These are phyloP conservation scores for Aethes cnicana DNA, from an alignment of 2,888 invertebrate species.

Conservation along the genomic window DNA sequence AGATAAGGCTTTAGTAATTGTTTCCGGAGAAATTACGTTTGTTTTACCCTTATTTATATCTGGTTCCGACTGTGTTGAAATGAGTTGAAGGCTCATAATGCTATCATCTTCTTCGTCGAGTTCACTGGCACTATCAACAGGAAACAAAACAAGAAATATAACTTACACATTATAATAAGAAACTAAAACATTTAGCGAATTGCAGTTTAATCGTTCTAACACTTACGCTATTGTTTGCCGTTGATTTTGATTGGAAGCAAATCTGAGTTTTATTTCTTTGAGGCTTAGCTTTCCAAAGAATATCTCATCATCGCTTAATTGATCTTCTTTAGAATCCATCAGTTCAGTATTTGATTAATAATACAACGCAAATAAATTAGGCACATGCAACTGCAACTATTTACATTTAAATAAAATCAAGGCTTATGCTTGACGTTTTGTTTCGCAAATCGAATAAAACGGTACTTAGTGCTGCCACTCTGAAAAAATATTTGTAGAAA, in stretches of 20 bases:
- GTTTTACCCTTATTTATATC: constrained; percentile 41
- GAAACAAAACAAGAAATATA: neutral
- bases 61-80: constrained; percentile 63
- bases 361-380: no score
- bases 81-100: constrained; percentile 52
- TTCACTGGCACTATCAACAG: constrained; percentile 4
- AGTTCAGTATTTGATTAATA: no score
- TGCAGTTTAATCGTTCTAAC: no score
- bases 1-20: constrained; percentile 30
- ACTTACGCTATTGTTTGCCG: constrained; percentile 48
- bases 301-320: constrained; percentile 56
- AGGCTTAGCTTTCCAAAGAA: constrained; percentile 58
- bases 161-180: constrained; percentile 16
- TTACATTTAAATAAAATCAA: no score
- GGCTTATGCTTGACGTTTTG: no score
- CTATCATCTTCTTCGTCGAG: constrained; percentile 33
- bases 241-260: constrained; percentile 39
- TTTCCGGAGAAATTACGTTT: constrained; percentile 28
- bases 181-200: no score
- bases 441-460: neutral
- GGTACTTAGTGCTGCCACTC: constrained; percentile 22
- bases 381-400: no score
- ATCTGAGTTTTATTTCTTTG: constrained; percentile 58
- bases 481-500: no score
- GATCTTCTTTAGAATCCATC: constrained; percentile 20